Evolutionary conservation across 2,888 invertebrate genomes (phyloP), one percentile per base, ranked within the genome.

Genomic region (Caenorhabditis wallacei): DNA sequence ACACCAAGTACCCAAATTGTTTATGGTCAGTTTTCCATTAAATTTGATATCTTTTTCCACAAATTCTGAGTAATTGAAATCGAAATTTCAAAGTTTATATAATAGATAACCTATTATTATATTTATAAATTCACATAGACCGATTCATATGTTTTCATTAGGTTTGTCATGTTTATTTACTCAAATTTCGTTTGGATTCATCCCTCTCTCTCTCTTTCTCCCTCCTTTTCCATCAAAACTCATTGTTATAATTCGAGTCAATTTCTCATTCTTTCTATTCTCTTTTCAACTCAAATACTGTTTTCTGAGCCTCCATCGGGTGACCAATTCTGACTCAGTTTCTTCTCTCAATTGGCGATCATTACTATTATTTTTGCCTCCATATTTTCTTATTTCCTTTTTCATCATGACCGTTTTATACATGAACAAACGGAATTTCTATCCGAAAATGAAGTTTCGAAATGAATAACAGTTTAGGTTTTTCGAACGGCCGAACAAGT

Each of bases 171-270:
- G 68, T 69, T 68, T 76, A 69, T 69, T 68, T 61, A 61, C 69
- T 76, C 76, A 59, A 76, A 69, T 76, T 78, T 70, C 78, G 18
- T 46, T 46, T n/a, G 20, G 24, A 26, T 66, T 11, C 40, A 40
- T 40, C 35, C 3, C 16, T 16, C 68, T 40, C 40, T 53, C n/a
- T n/a, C n/a, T n/a, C n/a, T n/a, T n/a, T 24, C 35, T 30, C 24
- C 24, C 11, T 43, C 20, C n/a, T 30, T 51, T 18, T 10, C 40
- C 40, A 40, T 40, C 40, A 40, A 11, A 35, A 48, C 46, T 48
- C 46, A 48, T 24, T 35, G 54, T 37, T 24, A 22, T 74, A 74
- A 74, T 74, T 57, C 56, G 74, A 74, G 74, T 74, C 74, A 74
- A 74, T 74, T 74, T 43, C 30, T 51, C 40, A 2, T 2, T 40